phyloP scores from a whole-genome alignment of 2,797 vertebrate genomes.

The Hemibagrus guttatus region DNA sequence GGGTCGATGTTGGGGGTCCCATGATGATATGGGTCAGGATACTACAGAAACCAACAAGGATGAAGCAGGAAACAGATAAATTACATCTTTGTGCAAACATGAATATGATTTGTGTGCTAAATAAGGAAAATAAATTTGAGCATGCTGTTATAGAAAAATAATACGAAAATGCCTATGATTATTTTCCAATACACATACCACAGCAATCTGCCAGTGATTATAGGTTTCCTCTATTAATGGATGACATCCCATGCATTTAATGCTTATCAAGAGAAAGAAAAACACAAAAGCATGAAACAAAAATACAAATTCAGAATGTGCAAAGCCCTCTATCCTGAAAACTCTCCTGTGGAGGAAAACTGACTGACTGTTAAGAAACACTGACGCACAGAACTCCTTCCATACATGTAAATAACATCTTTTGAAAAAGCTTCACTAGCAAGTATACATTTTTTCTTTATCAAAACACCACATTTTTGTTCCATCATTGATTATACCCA shows the following conservation, averaged over 20 bases:
- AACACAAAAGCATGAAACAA: background rate
- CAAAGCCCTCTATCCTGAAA: background rate
- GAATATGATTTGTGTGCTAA: no score
- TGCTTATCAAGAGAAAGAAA: background rate
- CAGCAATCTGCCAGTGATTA: background rate
- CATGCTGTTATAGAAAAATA: background rate
- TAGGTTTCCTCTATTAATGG: background rate
- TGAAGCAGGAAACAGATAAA: slow-evolving; percentile 12
- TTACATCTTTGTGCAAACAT: background rate
- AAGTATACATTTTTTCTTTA: background rate
- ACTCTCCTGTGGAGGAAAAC: background rate
- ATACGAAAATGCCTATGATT: background rate
- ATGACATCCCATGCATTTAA: background rate
- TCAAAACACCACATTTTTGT: background rate
- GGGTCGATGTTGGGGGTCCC: slow-evolving; percentile 39
- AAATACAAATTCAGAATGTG: background rate
- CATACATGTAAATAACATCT: background rate
- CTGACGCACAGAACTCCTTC: background rate
- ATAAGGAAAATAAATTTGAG: background rate
- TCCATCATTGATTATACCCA: background rate
- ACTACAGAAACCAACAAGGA: slow-evolving; percentile 38
- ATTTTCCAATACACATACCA: background rate
- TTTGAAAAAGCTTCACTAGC: background rate
- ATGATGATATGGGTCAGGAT: slow-evolving; percentile 40
- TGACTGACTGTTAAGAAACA: background rate